phyloP scores from a whole-genome alignment of 1,140 invertebrate genomes.

The Ditylenchus dipsaci region DNA sequence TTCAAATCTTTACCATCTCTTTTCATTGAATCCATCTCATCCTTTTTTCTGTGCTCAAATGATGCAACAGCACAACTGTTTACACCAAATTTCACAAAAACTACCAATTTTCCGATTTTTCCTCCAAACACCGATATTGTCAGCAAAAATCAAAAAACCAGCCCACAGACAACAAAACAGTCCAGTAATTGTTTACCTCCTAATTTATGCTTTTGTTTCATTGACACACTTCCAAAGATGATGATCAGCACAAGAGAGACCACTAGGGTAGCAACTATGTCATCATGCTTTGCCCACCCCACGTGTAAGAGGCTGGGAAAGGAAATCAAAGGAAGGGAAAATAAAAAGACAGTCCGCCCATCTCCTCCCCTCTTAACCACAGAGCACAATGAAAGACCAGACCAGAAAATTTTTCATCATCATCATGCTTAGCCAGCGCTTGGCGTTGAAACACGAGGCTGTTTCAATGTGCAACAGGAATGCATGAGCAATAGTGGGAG shows the following conservation, averaged over 20 bases:
- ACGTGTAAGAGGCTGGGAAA: neutral
- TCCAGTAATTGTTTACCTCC: neutral
- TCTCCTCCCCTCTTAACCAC: neutral
- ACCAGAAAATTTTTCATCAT: neutral
- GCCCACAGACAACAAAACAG: neutral
- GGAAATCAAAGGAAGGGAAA: no score
- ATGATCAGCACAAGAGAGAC: neutral
- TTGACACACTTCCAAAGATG: neutral
- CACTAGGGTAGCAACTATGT: neutral
- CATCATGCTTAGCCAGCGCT: conserved; percentile 3
- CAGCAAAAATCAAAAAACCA: no score
- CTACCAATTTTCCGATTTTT: no score
- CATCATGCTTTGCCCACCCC: neutral
- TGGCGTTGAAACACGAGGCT: neutral
- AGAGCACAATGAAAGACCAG: neutral
- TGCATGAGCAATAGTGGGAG: neutral
- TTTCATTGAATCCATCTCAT: no score
- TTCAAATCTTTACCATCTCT: no score
- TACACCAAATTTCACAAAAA: no score
- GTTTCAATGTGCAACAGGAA: neutral
- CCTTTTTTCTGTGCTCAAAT: no score
- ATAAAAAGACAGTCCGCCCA: no score
- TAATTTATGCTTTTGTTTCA: neutral
- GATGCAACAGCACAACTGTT: no score
- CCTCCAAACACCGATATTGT: no score